Percentiles rank a stretch among this genome's conserved stretches.
phyloP scores from a whole-genome alignment of 2,888 invertebrate species.

The Xylota segnis region DNA sequence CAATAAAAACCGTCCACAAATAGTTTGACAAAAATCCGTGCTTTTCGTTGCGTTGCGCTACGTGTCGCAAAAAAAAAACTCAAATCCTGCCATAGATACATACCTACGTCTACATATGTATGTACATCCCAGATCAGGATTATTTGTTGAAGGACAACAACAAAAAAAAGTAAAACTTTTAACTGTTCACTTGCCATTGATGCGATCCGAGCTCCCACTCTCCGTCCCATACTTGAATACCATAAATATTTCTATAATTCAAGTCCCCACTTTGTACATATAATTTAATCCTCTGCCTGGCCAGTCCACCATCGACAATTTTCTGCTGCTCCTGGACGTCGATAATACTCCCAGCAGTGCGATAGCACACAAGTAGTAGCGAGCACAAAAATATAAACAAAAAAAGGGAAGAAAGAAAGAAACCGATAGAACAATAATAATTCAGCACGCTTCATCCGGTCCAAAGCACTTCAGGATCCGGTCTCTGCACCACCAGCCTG shows the following conservation, averaged over 20 bases:
- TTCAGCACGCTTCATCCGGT: constrained; percentile 44
- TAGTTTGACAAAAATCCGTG: constrained; percentile 32
- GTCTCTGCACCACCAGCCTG: background rate
- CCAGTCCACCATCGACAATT: constrained; percentile 39
- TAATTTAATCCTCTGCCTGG: constrained; percentile 38
- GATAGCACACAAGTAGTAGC: background rate
- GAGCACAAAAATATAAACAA: background rate
- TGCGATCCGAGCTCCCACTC: background rate
- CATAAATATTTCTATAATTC: constrained; percentile 51
- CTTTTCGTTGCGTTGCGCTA: background rate
- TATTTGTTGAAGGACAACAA: too few relatives aligned
- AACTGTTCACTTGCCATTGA: background rate
- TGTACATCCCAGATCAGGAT: background rate
- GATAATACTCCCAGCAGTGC: constrained; percentile 7
- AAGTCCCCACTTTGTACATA: constrained; percentile 28
- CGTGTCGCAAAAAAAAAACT: background rate
- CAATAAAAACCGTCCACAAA: constrained; percentile 32
- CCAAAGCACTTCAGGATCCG: constrained; percentile 30
- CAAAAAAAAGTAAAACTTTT: constrained; percentile 27
- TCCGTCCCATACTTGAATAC: constrained; percentile 29
- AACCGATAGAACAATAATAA: constrained; percentile 46
- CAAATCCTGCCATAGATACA: too few relatives aligned
- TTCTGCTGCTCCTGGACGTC: constrained; percentile 24
- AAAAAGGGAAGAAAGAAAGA: background rate
- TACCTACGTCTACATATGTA: background rate